Evolutionary conservation across 1,140 invertebrate species (phyloP), one percentile per base, ranked within the genome.

Genomic region (Pemphigus obesinymphae): DNA sequence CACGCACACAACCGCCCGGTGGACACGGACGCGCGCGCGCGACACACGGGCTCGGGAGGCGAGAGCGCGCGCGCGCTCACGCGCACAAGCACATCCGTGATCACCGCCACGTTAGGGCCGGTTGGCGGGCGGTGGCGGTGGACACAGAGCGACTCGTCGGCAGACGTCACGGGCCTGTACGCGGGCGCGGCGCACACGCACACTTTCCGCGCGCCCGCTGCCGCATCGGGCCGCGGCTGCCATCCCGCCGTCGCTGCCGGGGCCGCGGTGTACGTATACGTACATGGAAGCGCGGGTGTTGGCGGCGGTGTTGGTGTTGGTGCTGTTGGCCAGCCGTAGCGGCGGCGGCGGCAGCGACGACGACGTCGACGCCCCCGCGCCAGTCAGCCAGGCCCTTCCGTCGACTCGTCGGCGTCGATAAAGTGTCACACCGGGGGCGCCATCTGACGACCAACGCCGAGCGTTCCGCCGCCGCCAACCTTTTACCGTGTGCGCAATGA

Each of bases 401-500:
- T 78, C 34, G 55, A 26, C 75, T 78, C 53, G 75, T 61, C 75
- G 75, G 53, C 75, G 75, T 78, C 75, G 75, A 78, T 78, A 78
- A 78, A 78, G 34, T 78, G 75, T 78, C 50, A 78, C 75, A 78
- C 53, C 37, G 75, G 53, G 53, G 31, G 75, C 75, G 75, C 75
- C 53, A 78, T 78, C 75, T 78, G 75, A 78, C 75, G 75, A 78
- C 75, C 75, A 78, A 78, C 34, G 53, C 73, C 20, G 13, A 55
- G 72, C 53, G 75, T 61, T 58, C 34, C 37, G 23, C 53, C 48
- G 48, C 48, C 53, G 34, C 48, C 34, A 37, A 31, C 48, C 4
- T 58, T 40, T 78, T 7, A 23, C 34, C 31, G 29, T n/a, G 61
- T 37, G 61, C 26, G 61, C 61, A 66, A 34, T 66, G 31, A 31